Conservation (phyloP, 2,797 vertebrate genomes). For the Mormyrus proboscirostris region DNA sequence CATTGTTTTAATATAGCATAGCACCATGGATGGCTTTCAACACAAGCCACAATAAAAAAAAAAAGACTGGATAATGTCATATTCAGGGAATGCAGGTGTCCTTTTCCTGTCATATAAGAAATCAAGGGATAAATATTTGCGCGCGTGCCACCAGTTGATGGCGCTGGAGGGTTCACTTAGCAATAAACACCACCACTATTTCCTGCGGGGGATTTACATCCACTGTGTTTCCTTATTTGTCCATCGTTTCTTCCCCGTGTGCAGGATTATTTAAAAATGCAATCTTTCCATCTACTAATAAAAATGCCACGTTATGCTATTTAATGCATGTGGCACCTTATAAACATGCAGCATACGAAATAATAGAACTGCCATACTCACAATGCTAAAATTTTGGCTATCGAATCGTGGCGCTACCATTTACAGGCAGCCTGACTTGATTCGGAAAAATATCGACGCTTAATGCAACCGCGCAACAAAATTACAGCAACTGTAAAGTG, state of each 20-base stretch:
- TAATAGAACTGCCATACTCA: background rate
- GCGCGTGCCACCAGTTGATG: conserved; percentile 4
- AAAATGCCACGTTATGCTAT: background rate
- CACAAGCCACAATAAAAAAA: background rate
- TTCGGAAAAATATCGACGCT: background rate
- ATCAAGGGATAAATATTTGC: background rate
- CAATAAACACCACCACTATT: background rate
- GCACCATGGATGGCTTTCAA: background rate
- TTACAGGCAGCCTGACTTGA: background rate
- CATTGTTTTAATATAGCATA: background rate
- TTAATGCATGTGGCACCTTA: background rate
- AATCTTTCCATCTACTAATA: background rate
- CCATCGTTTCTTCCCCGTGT: background rate
- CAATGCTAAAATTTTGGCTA: conserved; percentile 2
- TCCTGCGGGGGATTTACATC: background rate
- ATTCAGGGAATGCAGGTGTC: background rate
- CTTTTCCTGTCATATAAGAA: background rate
- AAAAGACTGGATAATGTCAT: background rate
- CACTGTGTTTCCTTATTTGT: background rate
- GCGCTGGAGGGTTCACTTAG: conserved; percentile 1
- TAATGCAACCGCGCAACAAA: background rate
- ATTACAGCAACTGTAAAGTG: background rate
- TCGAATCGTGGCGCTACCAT: background rate
- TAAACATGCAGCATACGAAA: background rate
- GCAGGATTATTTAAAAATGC: background rate